These are phyloP conservation scores for Palloptera scutellata DNA, from an alignment of 2,888 invertebrate species.

Conservation along the genomic window DNA sequence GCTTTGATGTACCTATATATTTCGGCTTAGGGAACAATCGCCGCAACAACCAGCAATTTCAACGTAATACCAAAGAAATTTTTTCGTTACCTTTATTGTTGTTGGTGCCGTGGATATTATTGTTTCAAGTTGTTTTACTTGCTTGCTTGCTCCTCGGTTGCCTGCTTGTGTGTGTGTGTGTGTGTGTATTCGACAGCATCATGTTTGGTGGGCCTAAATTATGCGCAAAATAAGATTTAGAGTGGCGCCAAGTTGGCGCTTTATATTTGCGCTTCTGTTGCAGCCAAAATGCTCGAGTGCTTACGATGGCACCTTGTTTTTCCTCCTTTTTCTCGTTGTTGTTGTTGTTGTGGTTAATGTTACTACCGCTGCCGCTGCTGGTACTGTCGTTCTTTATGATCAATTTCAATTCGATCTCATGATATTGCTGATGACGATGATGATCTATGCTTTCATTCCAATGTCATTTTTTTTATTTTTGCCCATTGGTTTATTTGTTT, in stretches of 20 bases:
- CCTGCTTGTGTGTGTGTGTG: too few species aligned
- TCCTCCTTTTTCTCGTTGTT: background rate
- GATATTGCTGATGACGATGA: too few species aligned
- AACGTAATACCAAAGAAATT: background rate
- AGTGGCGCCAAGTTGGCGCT: conserved; percentile 33
- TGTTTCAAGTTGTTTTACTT: background rate
- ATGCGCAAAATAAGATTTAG: conserved; percentile 34
- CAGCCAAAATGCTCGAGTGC: background rate
- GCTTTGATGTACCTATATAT: too few species aligned
- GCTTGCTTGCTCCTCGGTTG: background rate
- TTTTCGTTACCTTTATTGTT: conserved; percentile 6
- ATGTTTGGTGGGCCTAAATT: conserved; percentile 34
- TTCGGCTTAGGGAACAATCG: background rate
- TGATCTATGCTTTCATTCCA: too few species aligned
- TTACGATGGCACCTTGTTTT: conserved; percentile 4
- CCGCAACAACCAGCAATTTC: background rate
- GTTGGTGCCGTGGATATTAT: background rate
- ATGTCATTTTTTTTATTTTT: too few species aligned
- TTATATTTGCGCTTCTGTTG: conserved; percentile 21
- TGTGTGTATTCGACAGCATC: conserved; percentile 5
- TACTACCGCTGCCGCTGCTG: background rate
- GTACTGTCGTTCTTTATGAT: background rate
- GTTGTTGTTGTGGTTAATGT: background rate
- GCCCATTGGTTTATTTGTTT: too few species aligned
- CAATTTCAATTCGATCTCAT: background rate